Conservation (phyloP, 2,888 invertebrate species). For the Rotaria magnacalcarata region DNA sequence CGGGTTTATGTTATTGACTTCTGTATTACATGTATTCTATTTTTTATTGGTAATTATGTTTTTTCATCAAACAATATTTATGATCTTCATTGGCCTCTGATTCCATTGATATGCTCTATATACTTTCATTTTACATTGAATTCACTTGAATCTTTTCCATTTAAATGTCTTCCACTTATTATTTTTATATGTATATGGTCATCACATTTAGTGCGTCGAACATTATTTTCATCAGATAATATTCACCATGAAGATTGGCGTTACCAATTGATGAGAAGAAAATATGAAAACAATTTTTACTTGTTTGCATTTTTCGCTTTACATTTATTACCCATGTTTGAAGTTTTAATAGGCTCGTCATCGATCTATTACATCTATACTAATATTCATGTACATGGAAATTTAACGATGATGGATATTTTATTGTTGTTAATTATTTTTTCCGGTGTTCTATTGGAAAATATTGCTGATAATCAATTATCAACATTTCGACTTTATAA, state of each 20-base stretch:
- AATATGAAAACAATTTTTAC: slow-evolving; percentile 4
- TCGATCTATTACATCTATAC: slow-evolving; percentile 36
- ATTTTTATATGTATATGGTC: slow-evolving; percentile 40
- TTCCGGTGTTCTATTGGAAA: slow-evolving; percentile 39
- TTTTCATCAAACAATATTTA: slow-evolving; percentile 39
- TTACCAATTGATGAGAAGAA: slow-evolving; percentile 36
- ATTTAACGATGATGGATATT: not conserved
- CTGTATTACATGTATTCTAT: not conserved
- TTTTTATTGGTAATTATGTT: not conserved
- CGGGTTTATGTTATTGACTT: slow-evolving; percentile 9
- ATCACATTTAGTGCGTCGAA: slow-evolving; percentile 25
- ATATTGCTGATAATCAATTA: slow-evolving; percentile 40
- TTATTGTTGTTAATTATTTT: not conserved
- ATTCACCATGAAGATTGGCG: slow-evolving; percentile 45
- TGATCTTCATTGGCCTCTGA: slow-evolving; percentile 43
- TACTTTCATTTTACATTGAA: not conserved
- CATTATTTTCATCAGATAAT: not conserved
- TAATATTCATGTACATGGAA: not conserved
- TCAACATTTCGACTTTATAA: not conserved
- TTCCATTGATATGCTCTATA: slow-evolving; percentile 28
- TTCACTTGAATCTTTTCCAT: not conserved
- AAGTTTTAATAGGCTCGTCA: slow-evolving; percentile 37
- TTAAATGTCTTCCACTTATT: not conserved
- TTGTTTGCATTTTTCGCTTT: slow-evolving; percentile 41
- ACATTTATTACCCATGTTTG: slow-evolving; percentile 37